Percentiles rank a stretch among this genome's conserved stretches.
Evolutionary conservation across 1,140 invertebrate species (phyloP).

Genomic region (Pseudomyrmex cubaensis): DNA sequence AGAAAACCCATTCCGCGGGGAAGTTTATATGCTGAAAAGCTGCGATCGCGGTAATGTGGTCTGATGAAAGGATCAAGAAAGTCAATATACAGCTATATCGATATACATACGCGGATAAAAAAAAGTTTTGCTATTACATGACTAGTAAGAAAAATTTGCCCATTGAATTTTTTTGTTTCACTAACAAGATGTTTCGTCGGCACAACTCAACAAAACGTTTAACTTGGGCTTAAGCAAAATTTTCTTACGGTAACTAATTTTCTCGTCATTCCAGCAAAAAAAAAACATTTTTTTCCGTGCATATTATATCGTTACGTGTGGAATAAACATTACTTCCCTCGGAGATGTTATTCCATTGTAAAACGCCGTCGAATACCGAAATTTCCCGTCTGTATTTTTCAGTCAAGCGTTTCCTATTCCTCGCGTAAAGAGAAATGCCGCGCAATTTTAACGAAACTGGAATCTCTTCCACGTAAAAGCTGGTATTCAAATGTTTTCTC

Average conservation of each 20-base stretch:
- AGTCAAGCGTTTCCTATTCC: background rate
- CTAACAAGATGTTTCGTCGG: too few species aligned
- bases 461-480: conserved; percentile 50
- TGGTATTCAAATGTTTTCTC: conserved; percentile 13
- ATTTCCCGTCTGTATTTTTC: conserved; percentile 4
- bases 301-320: too few species aligned
- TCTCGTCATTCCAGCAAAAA: too few species aligned
- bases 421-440: background rate
- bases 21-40: conserved; percentile 54
- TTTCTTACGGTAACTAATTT: too few species aligned
- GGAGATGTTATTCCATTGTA: conserved; percentile 2
- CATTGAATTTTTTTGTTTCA: too few species aligned
- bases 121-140: conserved; percentile 18
- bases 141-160: too few species aligned
- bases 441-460: conserved; percentile 13
- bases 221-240: too few species aligned
- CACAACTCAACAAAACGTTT: too few species aligned
- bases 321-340: background rate
- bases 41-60: conserved; percentile 8
- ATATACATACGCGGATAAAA: conserved; percentile 2
- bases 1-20: conserved; percentile 40
- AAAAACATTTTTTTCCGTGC: too few species aligned
- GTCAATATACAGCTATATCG: conserved; percentile 13
- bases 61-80: conserved; percentile 38
- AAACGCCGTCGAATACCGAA: too few species aligned